Base-by-base conservation (phyloP, 2,113 vertebrate species). In the Phainopepla nitens region DNA sequence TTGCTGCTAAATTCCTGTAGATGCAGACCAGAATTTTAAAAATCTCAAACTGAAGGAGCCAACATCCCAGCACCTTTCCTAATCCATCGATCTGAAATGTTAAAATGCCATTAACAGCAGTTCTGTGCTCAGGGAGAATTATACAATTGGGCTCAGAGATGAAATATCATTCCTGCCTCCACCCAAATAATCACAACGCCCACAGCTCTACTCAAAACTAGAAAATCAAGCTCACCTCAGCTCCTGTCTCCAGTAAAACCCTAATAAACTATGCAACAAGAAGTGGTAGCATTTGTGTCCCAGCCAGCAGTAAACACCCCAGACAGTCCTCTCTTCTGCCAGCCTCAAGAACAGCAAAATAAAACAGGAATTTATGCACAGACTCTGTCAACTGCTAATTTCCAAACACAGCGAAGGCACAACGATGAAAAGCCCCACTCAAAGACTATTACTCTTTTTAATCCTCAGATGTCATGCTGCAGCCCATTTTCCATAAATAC, bases 171-270 rank as follows among this genome's bases (percentile, higher is more conserved):
- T 96, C 82, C 92, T 96, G 93, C 86, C 96, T 97, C 96, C 95
- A 93, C 95, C 93, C 96, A 95, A 94, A 96, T 82, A 96, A 96
- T 82, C 95, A 72, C 22, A 56, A 95, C 93, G 88, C 85, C 92
- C 94, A 96, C 96, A 92, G 95, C 88, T 82, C 93, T 72, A 14
- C 71, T 90, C 86, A 82, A 96, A 96, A 96, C 96, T 89, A 89
- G 96, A 96, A 96, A 97, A 94, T 96, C 95, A 96, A 96, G 96
- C 96, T 97, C 94, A 95, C 88, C 82, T 96, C 90, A 81, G 75
- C 72, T 93, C 72, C 88, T 71, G 90, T 89, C 92, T 93, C 64
- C 70, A 82, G 92, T 56, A 68, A 90, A 94, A 96, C 47, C 76
- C 80, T 87, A 78, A 96, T 90, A 88, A 94, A 93, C 82, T 77